phyloP scores from a whole-genome alignment of 2,888 invertebrate species.

The Pemphredon lugubris region DNA sequence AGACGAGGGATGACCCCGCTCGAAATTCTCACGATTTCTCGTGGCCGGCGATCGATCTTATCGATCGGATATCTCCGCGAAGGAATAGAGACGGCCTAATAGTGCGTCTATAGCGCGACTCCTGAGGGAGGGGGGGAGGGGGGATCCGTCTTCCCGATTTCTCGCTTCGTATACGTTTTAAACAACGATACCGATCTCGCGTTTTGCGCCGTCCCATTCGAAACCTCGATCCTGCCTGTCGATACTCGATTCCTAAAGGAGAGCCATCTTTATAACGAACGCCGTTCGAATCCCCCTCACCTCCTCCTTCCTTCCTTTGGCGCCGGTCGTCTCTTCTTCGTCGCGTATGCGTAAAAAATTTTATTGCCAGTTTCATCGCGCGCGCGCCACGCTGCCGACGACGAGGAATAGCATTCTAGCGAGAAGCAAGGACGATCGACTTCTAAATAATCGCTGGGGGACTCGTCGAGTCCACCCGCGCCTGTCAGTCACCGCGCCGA shows the following conservation, averaged over 20 bases:
- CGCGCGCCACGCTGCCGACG: conserved; percentile 23
- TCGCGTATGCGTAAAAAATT: conserved; percentile 37
- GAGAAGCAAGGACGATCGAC: conserved; percentile 49
- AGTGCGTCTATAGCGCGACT: conserved; percentile 15
- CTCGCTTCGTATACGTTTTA: too few species aligned
- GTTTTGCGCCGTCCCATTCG: too few species aligned
- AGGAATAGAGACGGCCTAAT: conserved; percentile 29
- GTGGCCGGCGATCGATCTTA: conserved; percentile 55
- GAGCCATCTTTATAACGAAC: conserved; percentile 50
- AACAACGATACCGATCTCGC: too few species aligned
- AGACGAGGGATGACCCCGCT: conserved; percentile 20
- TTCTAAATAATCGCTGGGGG: conserved; percentile 41
- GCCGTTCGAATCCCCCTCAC: conserved; percentile 20
- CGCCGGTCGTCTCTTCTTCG: conserved; percentile 37
- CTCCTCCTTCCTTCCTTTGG: conserved; percentile 29
- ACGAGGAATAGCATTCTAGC: conserved; percentile 8
- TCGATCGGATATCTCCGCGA: conserved; percentile 36
- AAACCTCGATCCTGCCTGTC: conserved; percentile 18
- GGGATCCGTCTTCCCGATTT: too few species aligned
- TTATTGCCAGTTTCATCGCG: conserved; percentile 45
- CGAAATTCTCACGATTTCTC: conserved; percentile 64
- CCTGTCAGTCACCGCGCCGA: conserved; percentile 61
- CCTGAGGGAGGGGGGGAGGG: neutral
- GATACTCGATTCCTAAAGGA: conserved; percentile 37
- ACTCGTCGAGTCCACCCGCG: conserved; percentile 44